A percentile compares a stretch with the other conserved stretches of the same genome.
Evolutionary conservation across 2,888 invertebrate genomes (phyloP).

Genomic region (Catocala sponsa): DNA sequence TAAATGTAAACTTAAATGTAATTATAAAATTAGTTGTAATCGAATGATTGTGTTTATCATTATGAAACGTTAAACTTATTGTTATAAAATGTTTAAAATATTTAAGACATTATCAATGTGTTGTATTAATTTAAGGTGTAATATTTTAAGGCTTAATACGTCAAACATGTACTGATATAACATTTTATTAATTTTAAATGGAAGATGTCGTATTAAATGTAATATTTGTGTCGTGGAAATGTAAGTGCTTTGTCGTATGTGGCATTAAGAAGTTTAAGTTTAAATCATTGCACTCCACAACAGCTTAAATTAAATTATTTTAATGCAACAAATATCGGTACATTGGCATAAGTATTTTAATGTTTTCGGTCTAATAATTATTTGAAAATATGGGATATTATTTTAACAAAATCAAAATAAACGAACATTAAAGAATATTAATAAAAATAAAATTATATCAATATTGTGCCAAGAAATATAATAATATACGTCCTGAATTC

Average conservation of each 20-base stretch:
- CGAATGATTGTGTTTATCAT: slow-evolving; percentile 39
- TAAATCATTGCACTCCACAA: slow-evolving; percentile 2
- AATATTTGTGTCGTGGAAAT: slow-evolving; percentile 44
- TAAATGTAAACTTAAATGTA: slow-evolving; percentile 44
- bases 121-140: slow-evolving; percentile 47
- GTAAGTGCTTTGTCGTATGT: slow-evolving; percentile 38
- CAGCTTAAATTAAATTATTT: not conserved
- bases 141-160: slow-evolving; percentile 42
- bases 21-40: slow-evolving; percentile 33
- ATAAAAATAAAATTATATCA: slow-evolving; percentile 54
- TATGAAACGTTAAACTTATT: slow-evolving; percentile 40
- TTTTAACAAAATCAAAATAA: slow-evolving; percentile 10
- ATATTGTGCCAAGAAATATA: slow-evolving; percentile 65
- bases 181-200: slow-evolving; percentile 47
- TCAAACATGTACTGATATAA: slow-evolving; percentile 44
- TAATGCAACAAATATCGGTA: not conserved
- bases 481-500: slow-evolving; percentile 62
- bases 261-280: slow-evolving; percentile 14
- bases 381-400: not conserved
- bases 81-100: slow-evolving; percentile 44
- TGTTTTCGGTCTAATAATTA: not conserved
- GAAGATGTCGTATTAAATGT: slow-evolving; percentile 41
- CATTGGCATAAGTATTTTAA: not conserved
- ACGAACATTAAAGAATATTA: slow-evolving; percentile 16
- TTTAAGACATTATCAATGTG: slow-evolving; percentile 53